Base-by-base conservation (phyloP, 2,113 vertebrate genomes). In the Cacatua alba region DNA sequence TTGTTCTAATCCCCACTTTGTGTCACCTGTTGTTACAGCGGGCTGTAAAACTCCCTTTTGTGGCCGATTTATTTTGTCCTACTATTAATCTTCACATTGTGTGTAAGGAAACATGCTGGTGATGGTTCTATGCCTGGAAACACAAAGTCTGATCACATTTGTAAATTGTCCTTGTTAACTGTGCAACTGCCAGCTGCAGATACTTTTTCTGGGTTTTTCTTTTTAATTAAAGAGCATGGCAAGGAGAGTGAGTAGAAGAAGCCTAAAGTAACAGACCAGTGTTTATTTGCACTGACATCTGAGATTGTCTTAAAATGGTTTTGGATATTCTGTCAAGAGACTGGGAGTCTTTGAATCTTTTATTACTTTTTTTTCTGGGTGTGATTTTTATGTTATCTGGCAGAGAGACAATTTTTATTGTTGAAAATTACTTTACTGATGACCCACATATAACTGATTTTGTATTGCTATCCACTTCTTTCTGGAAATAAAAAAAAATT, bases 401-500 rank as follows among this genome's bases (percentile, higher is more conserved):
- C 35, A 90, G 59, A 43, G 82, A 48, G 72, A 28, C 15, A 44
- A 65, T 28, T 75, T 76, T 79, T 60, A 63, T 87, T 60, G 51
- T 83, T 86, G n/a, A 72, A 87, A 92, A 88, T 86, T 69, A 86
- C 57, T 89, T 92, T 70, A 68, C 24, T 86, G 92, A 85, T 90
- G 44, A 60, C 62, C 57, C 20, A 75, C 14, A 52, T 35, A 15
- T 49, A 78, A 79, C 28, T 55, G 48, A 81, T 69, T 93, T 88
- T 80, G 23, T 93, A n/a, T 76, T 88, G 57, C 46, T 87, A 41
- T 44, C 62, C 37, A 57, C 15, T 92, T 46, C 67, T 37, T 59
- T 18, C 35, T 72, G 35, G 26, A 78, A 75, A 94, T 33, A 70
- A 65, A 76, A 72, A 64, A 64, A 0, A 90, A 43, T 6, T 26